These are phyloP conservation scores for Phylloscopus trochiloides DNA, from an alignment of 2,113 vertebrate genomes.

Conservation along the genomic window DNA sequence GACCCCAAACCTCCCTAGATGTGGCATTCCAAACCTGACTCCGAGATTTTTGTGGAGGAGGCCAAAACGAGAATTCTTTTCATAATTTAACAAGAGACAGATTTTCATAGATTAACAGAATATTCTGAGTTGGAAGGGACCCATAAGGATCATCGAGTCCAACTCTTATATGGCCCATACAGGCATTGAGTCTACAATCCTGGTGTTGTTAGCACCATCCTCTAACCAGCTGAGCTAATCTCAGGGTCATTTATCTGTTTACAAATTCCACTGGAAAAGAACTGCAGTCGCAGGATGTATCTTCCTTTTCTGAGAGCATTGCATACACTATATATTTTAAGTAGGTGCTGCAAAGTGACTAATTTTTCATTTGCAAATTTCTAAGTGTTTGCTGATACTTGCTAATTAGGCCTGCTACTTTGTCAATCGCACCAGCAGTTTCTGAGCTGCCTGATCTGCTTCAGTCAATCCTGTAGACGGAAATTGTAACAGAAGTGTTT, in stretches of 20 bases:
- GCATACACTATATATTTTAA: not conserved
- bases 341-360: not conserved
- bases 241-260: not conserved
- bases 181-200: not conserved
- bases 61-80: not conserved
- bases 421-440: not conserved
- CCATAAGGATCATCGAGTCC: fast-evolving
- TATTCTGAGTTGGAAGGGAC: not conserved
- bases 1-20: not conserved
- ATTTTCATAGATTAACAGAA: not conserved
- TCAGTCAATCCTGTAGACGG: not conserved
- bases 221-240: not conserved
- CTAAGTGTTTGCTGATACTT: not conserved
- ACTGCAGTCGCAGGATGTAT: not conserved
- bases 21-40: not conserved
- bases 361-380: not conserved
- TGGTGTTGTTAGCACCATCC: not conserved
- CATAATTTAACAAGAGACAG: not conserved
- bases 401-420: not conserved
- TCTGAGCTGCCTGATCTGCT: not conserved
- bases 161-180: not conserved
- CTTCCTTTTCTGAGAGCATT: not conserved
- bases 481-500: not conserved
- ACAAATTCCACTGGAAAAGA: not conserved
- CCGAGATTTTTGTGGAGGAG: not conserved